Percentiles rank a stretch among this genome's conserved stretches.
Conservation (phyloP, 2,113 vertebrate species). For the Toxostoma redivivum region DNA sequence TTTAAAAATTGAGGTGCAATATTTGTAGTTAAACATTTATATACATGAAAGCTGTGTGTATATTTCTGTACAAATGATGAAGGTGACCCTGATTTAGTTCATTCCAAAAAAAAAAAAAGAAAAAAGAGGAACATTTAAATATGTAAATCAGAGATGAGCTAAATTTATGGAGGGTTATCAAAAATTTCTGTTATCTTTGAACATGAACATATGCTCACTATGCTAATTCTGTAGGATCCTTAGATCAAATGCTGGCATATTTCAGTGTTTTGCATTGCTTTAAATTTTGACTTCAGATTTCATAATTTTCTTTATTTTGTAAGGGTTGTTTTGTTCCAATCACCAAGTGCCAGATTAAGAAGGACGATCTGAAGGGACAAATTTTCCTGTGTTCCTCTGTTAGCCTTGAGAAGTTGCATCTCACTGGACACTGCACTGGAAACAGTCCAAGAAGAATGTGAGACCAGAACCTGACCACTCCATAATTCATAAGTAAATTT, state of each 20-base stretch:
- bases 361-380: neutral
- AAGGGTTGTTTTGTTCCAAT: neutral
- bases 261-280: neutral
- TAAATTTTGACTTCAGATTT: neutral
- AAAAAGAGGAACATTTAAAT: neutral
- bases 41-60: neutral
- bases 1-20: neutral
- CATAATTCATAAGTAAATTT: neutral
- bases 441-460: neutral
- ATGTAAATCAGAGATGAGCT: slow-evolving; percentile 9
- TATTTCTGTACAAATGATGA: neutral
- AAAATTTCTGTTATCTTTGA: slow-evolving; percentile 33
- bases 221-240: neutral
- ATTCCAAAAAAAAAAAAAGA: neutral
- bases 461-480: neutral
- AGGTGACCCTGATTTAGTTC: slow-evolving; percentile 3
- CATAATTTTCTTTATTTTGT: neutral
- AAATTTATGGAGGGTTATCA: slow-evolving; percentile 24
- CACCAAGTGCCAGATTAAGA: neutral
- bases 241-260: neutral
- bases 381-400: neutral
- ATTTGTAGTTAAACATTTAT: neutral
- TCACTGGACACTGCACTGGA: neutral
- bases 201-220: slow-evolving; percentile 22
- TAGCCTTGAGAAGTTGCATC: neutral